phyloP scores from a whole-genome alignment of 2,888 invertebrate species.

The Cylloceria caligata region DNA sequence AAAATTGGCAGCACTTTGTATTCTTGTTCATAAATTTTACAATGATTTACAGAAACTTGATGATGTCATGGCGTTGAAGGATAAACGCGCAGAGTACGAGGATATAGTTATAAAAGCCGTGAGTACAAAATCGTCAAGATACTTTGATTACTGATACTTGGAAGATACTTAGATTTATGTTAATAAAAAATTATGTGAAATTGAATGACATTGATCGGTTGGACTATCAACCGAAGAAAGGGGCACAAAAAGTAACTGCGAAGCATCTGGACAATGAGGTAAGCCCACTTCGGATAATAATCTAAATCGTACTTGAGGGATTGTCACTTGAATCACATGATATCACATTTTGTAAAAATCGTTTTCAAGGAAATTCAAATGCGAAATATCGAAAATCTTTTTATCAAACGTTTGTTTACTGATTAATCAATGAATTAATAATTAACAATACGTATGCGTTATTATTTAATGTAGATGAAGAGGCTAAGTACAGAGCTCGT shows the following conservation, averaged over 20 bases:
- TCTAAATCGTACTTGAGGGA: too few relatives aligned
- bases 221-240: constrained; percentile 74
- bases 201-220: neutral
- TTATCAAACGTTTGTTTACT: too few relatives aligned
- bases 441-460: too few relatives aligned
- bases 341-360: neutral
- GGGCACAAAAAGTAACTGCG: constrained; percentile 75
- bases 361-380: neutral
- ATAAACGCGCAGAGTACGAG: constrained; percentile 80
- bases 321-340: too few relatives aligned
- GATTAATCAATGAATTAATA: neutral
- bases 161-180: too few relatives aligned
- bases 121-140: constrained; percentile 64
- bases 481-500: constrained; percentile 75
- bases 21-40: neutral
- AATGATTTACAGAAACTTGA: constrained; percentile 76
- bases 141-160: too few relatives aligned
- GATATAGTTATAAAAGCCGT: constrained; percentile 80
- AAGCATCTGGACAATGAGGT: constrained; percentile 78
- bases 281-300: constrained; percentile 27
- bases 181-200: neutral
- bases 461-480: constrained; percentile 73
- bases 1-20: neutral
- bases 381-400: neutral
- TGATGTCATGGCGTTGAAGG: constrained; percentile 77